Percentiles rank a stretch among this genome's conserved stretches.
These are phyloP conservation scores for Gallinago paraguaiae DNA, from an alignment of 2,113 vertebrate species.

Conservation along the genomic window DNA sequence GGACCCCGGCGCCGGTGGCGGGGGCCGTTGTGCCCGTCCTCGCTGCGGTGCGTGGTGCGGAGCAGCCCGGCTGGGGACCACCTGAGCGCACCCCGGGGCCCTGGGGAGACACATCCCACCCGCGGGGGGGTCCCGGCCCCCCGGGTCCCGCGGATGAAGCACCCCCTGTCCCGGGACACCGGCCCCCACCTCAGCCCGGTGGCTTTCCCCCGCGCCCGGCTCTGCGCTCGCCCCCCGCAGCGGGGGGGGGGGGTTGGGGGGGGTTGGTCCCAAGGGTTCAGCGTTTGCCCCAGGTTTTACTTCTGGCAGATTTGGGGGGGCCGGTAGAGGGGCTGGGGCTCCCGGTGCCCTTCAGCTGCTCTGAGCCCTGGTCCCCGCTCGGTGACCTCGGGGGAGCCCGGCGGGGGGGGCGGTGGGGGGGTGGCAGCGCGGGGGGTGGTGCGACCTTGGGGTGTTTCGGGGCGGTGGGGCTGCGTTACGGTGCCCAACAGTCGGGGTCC, in stretches of 20 bases:
- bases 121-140: neutral
- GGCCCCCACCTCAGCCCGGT: neutral
- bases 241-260: too few relatives aligned
- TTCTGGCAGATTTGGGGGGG: neutral
- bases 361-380: neutral
- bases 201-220: neutral
- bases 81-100: neutral
- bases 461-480: neutral
- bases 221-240: neutral
- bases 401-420: too few relatives aligned
- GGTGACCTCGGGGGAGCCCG: neutral
- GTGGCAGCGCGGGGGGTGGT: rapidly evolving
- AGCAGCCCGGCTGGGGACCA: neutral
- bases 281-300: neutral
- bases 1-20: neutral
- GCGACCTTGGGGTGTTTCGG: constrained; percentile 10
- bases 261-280: neutral
- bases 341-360: neutral
- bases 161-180: neutral
- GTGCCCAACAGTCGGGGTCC: neutral
- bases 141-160: neutral
- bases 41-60: neutral
- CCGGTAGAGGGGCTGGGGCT: neutral
- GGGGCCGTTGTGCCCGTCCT: too few relatives aligned
- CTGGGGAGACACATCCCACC: neutral